Evolutionary conservation across 2,113 vertebrate species (phyloP).

Genomic region (Rhea pennata): DNA sequence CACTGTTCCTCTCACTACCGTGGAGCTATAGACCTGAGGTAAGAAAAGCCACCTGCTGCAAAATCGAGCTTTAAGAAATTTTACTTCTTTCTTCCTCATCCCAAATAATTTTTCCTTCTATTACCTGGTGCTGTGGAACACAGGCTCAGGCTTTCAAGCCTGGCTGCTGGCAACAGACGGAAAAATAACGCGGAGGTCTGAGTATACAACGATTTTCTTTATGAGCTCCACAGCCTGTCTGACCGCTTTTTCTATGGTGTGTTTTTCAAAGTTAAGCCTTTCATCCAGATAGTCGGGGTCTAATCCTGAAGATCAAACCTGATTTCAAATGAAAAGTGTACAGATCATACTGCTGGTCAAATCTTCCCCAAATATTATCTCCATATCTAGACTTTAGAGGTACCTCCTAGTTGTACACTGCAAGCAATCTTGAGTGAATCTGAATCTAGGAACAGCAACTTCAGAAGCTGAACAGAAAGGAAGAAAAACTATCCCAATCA

Average conservation of each 20-base stretch:
- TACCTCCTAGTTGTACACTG: background rate
- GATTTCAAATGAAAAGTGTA: slow-evolving; percentile 8
- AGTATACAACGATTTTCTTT: background rate
- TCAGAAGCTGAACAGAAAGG: background rate
- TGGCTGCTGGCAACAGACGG: background rate
- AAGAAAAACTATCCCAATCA: background rate
- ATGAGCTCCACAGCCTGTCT: background rate
- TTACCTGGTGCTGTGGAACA: background rate
- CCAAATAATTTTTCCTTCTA: background rate
- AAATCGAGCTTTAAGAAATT: background rate
- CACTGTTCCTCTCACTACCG: background rate
- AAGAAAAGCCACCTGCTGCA: background rate
- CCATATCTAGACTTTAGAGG: background rate
- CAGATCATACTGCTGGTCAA: background rate
- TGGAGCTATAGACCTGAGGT: background rate
- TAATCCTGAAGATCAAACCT: background rate
- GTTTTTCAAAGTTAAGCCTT: background rate
- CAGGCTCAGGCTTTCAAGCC: background rate
- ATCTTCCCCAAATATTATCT: background rate
- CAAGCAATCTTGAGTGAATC: background rate
- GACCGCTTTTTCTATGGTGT: background rate
- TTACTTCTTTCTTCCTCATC: background rate
- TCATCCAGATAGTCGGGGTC: slow-evolving; percentile 9
- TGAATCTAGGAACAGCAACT: background rate
- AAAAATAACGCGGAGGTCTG: background rate